phyloP scores from a whole-genome alignment of 2,888 invertebrate genomes.

The Siphonodentalium dalli region DNA sequence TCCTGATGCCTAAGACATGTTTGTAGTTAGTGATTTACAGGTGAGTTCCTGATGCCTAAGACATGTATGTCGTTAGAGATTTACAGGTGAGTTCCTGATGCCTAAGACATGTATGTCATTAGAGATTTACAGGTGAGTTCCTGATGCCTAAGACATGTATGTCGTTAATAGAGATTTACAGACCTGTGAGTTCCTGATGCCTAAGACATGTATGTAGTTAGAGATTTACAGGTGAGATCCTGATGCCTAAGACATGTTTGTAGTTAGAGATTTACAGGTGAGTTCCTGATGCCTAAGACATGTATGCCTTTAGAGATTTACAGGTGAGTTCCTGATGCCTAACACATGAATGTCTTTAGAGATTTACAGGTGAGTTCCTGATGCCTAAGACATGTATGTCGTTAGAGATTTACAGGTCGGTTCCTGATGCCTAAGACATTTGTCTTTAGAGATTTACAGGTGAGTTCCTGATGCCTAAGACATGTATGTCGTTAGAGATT shows the following conservation, averaged over 20 bases:
- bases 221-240: constrained; percentile 79
- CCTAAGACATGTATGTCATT: constrained; percentile 87
- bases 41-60: constrained; percentile 86
- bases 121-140: constrained; percentile 78
- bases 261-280: constrained; percentile 82
- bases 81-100: constrained; percentile 76
- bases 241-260: constrained; percentile 86
- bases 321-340: constrained; percentile 82
- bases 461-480: constrained; percentile 85
- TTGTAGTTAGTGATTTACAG: constrained; percentile 80
- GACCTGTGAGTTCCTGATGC: too few relatives aligned
- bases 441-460: constrained; percentile 82
- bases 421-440: constrained; percentile 88
- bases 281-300: constrained; percentile 85
- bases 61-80: constrained; percentile 81
- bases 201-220: constrained; percentile 83
- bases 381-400: constrained; percentile 86
- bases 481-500: constrained; percentile 80
- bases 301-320: constrained; percentile 80
- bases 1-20: constrained; percentile 87
- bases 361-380: constrained; percentile 78
- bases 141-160: constrained; percentile 87
- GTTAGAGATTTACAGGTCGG: constrained; percentile 79
- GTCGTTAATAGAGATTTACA: constrained; percentile 79
- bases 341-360: constrained; percentile 84